Evolutionary conservation across 1,140 invertebrate species (phyloP), one percentile per base, ranked within the genome.

Genomic region (Meloidogyne chitwoodi): DNA sequence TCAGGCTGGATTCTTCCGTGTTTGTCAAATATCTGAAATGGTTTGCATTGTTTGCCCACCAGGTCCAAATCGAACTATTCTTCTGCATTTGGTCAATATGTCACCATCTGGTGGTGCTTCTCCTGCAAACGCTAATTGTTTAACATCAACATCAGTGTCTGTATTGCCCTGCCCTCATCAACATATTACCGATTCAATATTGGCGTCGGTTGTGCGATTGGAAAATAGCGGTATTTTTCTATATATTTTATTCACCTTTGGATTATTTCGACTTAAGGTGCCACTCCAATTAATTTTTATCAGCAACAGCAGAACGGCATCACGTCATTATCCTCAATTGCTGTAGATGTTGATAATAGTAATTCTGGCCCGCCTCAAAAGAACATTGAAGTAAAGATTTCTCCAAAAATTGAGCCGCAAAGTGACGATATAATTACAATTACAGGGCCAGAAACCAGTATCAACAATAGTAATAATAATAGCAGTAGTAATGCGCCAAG

Each of bases 11-110:
- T 64, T 73, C 16, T 73, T 73, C 24, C 71, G 56, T 24, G 29
- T n/a, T 10, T 73, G 71, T 29, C 71, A 73, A 56, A 73, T 73
- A 22, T 64, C 48, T 22, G 71, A 73, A 64, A 73, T 73, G 71
- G 71, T 73, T 14, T 73, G 71, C 71, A 73, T 73, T 63, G 71
- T 73, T 27, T 73, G 71, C 22, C 26, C 71, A 31, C 48, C 71
- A 12, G 56, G 48, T 10, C 71, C 56, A 8, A 73, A 29, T 34
- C 31, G 71, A 26, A 64, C 71, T n/a, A 19, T 56, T 19, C 29
- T 73, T 29, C 12, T 73, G 0, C 71, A 73, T 73, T 61, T 73
- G 48, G 71, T 73, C 14, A 73, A 73, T 34, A 73, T 73, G 71
- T 67, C 65, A 19, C 65, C 65, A 31, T 67, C 65, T n/a, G 65